phyloP scores from a whole-genome alignment of 2,888 invertebrate species.

The Seira sanloemensis region DNA sequence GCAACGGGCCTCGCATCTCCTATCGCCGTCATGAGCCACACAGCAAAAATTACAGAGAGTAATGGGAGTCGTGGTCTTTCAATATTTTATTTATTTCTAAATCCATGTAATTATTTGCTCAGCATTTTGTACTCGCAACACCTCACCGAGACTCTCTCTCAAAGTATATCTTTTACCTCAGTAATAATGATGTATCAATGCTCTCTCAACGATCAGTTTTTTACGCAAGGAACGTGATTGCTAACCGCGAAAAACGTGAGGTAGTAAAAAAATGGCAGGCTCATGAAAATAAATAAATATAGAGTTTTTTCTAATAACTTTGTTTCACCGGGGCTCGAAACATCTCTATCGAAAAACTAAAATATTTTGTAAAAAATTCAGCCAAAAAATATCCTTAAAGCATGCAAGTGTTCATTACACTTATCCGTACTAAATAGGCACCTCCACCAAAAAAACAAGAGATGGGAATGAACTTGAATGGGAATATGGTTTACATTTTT shows the following conservation, averaged over 20 bases:
- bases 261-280: conserved; percentile 31
- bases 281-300: conserved; percentile 53
- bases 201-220: not conserved
- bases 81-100: conserved; percentile 10
- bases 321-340: conserved; percentile 17
- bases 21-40: not conserved
- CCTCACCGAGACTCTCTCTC: not conserved
- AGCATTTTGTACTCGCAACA: conserved; percentile 14
- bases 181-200: conserved; percentile 15
- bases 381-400: no score
- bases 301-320: conserved; percentile 55
- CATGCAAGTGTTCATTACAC: no score
- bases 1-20: not conserved
- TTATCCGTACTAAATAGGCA: no score
- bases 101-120: conserved; percentile 5
- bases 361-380: no score
- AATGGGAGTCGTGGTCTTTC: conserved; percentile 2
- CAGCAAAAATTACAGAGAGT: conserved; percentile 5
- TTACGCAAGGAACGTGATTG: conserved; percentile 6
- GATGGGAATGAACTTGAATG: no score
- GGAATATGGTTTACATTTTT: no score
- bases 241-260: conserved; percentile 46
- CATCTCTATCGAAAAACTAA: no score
- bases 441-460: no score
- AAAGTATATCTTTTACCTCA: not conserved